Evolutionary conservation across 2,888 invertebrate species (phyloP).

Genomic region (Malacosoma neustria): DNA sequence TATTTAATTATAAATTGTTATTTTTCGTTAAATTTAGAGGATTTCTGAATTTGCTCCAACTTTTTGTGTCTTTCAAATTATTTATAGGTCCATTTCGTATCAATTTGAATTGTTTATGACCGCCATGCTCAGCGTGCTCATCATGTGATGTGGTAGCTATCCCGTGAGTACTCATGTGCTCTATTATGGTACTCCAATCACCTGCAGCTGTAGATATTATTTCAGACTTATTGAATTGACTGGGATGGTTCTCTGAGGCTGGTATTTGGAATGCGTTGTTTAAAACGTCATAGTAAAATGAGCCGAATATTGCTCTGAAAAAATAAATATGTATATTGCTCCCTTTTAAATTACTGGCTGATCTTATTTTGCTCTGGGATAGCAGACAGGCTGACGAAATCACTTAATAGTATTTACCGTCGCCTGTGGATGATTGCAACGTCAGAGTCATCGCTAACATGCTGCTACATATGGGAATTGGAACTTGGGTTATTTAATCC

Average conservation of each 20-base stretch:
- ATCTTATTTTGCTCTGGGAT: no score
- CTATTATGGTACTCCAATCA: not conserved
- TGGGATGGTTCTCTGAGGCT: not conserved
- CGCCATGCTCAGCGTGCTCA: not conserved
- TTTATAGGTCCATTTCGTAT: not conserved
- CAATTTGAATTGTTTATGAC: not conserved
- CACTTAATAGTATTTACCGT: no score
- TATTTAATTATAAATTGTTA: not conserved
- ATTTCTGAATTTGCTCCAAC: not conserved
- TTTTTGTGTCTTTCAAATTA: not conserved
- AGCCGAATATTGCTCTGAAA: conserved; percentile 23
- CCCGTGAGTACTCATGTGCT: not conserved
- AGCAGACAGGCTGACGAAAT: no score
- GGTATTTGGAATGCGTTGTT: conserved; percentile 22
- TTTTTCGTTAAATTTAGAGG: not conserved
- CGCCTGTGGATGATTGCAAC: no score
- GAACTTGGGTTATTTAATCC: no score
- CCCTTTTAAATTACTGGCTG: no score
- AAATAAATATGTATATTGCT: no score
- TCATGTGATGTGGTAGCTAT: not conserved
- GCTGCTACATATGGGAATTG: no score
- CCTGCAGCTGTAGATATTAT: conserved; percentile 1
- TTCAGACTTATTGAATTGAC: conserved; percentile 5
- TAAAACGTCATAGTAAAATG: conserved; percentile 21
- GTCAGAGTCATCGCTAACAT: no score